Base-by-base conservation (phyloP, 2,797 vertebrate genomes). In the Danio albolineatus region DNA sequence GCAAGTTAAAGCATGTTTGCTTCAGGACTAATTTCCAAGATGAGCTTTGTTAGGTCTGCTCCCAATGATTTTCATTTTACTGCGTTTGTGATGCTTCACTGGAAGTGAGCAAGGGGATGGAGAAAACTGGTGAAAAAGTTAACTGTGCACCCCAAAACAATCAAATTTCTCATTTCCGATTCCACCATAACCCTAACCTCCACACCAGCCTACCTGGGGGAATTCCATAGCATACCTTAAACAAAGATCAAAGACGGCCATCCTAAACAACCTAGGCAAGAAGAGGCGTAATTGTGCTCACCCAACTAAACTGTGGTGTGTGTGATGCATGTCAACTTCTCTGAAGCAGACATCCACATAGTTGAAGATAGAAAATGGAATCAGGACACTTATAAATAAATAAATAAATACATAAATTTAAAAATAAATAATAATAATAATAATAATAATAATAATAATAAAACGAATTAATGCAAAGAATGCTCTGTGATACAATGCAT, bases 1-100 rank as follows among this genome's bases (percentile, higher is more conserved):
- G 54, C 82, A 81, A 54, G 82, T 83, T 76, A 17, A 64, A 82
- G 78, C 85, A 49, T 51, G 84, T 77, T 69, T 51, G 7, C 53
- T 14, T 74, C 44, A 49, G 4, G 44, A 57, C 12, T 54, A 83
- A 61, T 66, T 54, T 61, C 9, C 8, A 46, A 62, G 14, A 77
- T 39, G 12, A 43, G 28, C 39, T 67, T 64, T 12, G 14, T 51
- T 54, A 80, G 38, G 43, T 73, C 36, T 54, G 38, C 4, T 54
- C 76, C 71, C 41, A 60, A 36, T 78, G 86, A 76, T 46, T 44
- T 44, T 44, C 5, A 5, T 5, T 44, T 44, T 44, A 10, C 10
- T 5, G 5, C 44, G 46, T 12, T 51, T 12, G 7, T 51, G 12
- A 51, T 51, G 48, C 48, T 51, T 51, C 14, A 12, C 28, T 28